Evolutionary conservation across 2,797 vertebrate species (phyloP).

Genomic region (Chaenodraco wilsoni): DNA sequence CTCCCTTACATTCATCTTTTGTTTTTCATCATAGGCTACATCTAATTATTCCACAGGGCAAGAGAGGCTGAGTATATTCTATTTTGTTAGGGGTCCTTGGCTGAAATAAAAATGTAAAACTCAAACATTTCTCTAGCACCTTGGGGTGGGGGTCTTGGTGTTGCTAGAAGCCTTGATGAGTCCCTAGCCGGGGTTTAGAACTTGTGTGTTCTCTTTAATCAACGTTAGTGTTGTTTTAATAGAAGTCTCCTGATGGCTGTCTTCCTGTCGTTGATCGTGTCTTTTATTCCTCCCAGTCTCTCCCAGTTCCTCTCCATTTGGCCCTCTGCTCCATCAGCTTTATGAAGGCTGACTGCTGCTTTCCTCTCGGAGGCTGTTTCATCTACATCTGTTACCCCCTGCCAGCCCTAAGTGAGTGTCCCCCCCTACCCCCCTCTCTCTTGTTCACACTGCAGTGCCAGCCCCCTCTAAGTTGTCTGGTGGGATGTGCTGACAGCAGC

Average conservation of each 20-base stretch:
- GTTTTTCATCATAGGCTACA: too few species aligned
- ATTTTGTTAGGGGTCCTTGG: too few species aligned
- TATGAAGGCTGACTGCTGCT: slow-evolving; percentile 78
- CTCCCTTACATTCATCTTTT: too few species aligned
- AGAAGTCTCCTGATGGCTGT: slow-evolving; percentile 3
- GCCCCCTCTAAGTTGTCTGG: slow-evolving; percentile 54
- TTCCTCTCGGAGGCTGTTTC: slow-evolving; percentile 71
- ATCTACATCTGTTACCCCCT: slow-evolving; percentile 76
- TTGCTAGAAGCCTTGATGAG: not conserved
- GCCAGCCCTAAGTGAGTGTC: slow-evolving; percentile 45
- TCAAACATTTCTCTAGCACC: too few species aligned
- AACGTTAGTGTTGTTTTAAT: not conserved
- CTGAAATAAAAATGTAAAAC: too few species aligned
- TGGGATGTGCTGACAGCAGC: slow-evolving; percentile 64
- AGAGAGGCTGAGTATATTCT: too few species aligned
- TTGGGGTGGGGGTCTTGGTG: too few species aligned
- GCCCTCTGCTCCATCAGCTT: slow-evolving; percentile 69
- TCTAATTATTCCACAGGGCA: too few species aligned
- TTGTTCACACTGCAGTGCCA: slow-evolving; percentile 75
- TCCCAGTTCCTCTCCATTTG: slow-evolving; percentile 83
- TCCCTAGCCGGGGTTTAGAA: not conserved
- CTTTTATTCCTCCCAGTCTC: slow-evolving; percentile 72
- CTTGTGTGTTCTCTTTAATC: not conserved
- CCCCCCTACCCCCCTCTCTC: slow-evolving; percentile 23
- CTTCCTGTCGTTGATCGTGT: slow-evolving; percentile 16